phyloP scores from a whole-genome alignment of 1,140 invertebrate genomes.

The Drosophila rhopaloa region DNA sequence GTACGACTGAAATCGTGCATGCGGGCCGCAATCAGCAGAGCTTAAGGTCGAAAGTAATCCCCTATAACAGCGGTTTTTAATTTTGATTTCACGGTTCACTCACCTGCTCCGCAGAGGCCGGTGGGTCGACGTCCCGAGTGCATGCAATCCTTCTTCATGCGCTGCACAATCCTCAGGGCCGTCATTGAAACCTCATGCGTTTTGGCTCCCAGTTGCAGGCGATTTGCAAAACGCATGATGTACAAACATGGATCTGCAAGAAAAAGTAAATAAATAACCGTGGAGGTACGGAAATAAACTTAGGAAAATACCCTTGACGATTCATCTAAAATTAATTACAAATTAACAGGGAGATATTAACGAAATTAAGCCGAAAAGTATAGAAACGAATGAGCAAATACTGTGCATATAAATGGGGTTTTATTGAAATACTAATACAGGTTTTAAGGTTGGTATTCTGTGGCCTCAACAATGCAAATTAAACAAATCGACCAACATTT shows the following conservation, averaged over 20 bases:
- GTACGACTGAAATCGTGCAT: slow-evolving; percentile 96
- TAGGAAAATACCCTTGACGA: slow-evolving; percentile 2
- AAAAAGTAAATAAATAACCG: slow-evolving; percentile 29
- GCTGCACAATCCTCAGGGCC: slow-evolving; percentile 95
- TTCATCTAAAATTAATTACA: background rate
- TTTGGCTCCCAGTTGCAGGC: slow-evolving; percentile 96
- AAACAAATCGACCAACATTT: no score
- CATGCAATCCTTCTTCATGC: slow-evolving; percentile 99
- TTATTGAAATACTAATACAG: no score
- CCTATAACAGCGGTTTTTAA: background rate
- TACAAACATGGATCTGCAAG: slow-evolving; percentile 96
- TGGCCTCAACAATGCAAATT: no score
- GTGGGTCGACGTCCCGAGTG: slow-evolving; percentile 97
- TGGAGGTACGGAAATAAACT: background rate
- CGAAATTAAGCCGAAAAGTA: slow-evolving; percentile 2
- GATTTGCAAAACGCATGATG: slow-evolving; percentile 96
- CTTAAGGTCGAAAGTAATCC: slow-evolving; percentile 86
- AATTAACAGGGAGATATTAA: slow-evolving; percentile 10
- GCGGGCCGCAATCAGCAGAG: slow-evolving; percentile 95
- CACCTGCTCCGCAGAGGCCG: slow-evolving; percentile 97
- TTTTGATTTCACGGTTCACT: slow-evolving; percentile 34
- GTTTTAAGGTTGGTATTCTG: no score
- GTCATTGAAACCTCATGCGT: slow-evolving; percentile 98
- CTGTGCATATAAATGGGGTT: background rate
- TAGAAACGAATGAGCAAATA: slow-evolving; percentile 5